phyloP scores from a whole-genome alignment of 2,797 vertebrate genomes.

The Chrosomus eos region DNA sequence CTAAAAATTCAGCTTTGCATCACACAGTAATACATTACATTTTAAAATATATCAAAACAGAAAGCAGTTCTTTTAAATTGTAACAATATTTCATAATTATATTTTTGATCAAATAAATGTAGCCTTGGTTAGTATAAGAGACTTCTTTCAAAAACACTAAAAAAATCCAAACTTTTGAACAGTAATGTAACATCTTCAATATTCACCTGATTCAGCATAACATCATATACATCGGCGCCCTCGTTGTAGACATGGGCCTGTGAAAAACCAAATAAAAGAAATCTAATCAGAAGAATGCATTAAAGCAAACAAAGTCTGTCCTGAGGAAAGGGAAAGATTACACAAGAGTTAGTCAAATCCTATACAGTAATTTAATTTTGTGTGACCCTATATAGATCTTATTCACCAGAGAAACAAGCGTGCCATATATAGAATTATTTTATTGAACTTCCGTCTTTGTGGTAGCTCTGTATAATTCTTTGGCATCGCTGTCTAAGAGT shows the following conservation, averaged over 20 bases:
- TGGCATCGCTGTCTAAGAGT: background rate
- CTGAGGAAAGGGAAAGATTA: background rate
- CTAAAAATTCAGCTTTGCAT: background rate
- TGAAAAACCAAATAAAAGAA: slow-evolving; percentile 6
- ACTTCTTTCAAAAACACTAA: background rate
- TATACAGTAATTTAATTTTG: background rate
- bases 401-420: too few species aligned
- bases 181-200: background rate
- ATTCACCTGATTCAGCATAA: slow-evolving; percentile 91
- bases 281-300: background rate
- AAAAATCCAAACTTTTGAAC: background rate
- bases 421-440: background rate
- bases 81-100: background rate
- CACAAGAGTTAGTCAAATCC: background rate
- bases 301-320: background rate
- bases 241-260: slow-evolving; percentile 89
- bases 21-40: background rate
- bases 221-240: slow-evolving; percentile 84
- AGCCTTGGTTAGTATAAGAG: background rate
- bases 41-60: background rate
- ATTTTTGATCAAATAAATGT: background rate
- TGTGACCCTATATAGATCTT: background rate
- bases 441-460: background rate
- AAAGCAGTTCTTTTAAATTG: background rate
- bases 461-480: background rate